Percentiles rank a stretch among this genome's conserved stretches.
Conservation (phyloP, 2,888 invertebrate species). For the Ophion ventricosus region DNA sequence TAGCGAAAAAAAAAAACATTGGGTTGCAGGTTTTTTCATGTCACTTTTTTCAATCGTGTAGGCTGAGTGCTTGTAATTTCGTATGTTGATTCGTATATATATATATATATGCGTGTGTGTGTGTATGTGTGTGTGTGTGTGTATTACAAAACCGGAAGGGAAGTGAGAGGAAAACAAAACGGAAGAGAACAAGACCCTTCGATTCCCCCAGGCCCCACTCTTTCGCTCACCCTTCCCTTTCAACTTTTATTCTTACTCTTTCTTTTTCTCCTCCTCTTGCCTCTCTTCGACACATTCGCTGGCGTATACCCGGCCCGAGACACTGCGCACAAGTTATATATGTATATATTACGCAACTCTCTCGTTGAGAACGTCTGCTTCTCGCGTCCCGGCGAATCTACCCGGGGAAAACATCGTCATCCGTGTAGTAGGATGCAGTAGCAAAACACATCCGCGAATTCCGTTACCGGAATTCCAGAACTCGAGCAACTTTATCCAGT, state of each 20-base stretch:
- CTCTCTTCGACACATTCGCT: slow-evolving; percentile 12
- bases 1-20: neutral
- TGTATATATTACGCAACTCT: slow-evolving; percentile 62
- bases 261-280: slow-evolving; percentile 17
- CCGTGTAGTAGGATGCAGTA: slow-evolving; percentile 43
- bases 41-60: neutral
- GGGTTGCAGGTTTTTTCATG: neutral
- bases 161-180: slow-evolving; percentile 65
- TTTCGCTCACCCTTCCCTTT: neutral
- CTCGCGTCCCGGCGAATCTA: slow-evolving; percentile 53
- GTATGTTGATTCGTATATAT: neutral
- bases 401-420: slow-evolving; percentile 65
- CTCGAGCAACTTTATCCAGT: slow-evolving; percentile 42
- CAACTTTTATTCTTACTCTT: slow-evolving; percentile 22
- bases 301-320: slow-evolving; percentile 34
- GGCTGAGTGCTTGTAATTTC: neutral
- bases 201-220: neutral
- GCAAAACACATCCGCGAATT: slow-evolving; percentile 57
- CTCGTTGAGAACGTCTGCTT: slow-evolving; percentile 23
- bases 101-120: too few species aligned
- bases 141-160: slow-evolving; percentile 59
- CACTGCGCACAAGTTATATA: slow-evolving; percentile 52
- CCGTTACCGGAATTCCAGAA: slow-evolving; percentile 64
- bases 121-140: too few species aligned
- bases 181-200: slow-evolving; percentile 58